These are phyloP conservation scores for Pristionchus arcanus DNA, from an alignment of 2,888 invertebrate genomes.

Conservation along the genomic window DNA sequence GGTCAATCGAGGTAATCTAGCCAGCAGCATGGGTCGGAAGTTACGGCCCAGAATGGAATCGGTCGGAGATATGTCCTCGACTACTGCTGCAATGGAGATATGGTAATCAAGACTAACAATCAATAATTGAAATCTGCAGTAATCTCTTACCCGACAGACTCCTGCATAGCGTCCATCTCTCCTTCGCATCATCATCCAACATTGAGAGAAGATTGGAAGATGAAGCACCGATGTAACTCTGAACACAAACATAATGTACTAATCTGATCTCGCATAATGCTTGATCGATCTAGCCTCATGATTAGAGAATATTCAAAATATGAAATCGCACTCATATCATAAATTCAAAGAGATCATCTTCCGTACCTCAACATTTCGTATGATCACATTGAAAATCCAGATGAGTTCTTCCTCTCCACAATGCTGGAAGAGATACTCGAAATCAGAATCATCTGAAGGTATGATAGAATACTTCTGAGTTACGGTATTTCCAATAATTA, in stretches of 20 bases:
- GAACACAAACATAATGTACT: neutral
- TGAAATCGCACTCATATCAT: neutral
- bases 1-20: slow-evolving; percentile 53
- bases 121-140: slow-evolving; percentile 18
- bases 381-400: slow-evolving; percentile 67
- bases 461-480: neutral
- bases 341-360: neutral
- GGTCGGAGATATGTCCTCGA: slow-evolving; percentile 49
- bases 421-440: slow-evolving; percentile 47
- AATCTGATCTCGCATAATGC: neutral
- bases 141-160: slow-evolving; percentile 27
- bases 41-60: slow-evolving; percentile 57
- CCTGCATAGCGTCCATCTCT: slow-evolving; percentile 51
- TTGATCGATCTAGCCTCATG: neutral
- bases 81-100: neutral
- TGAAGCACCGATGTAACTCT: slow-evolving; percentile 53
- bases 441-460: slow-evolving; percentile 48
- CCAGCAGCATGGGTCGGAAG: slow-evolving; percentile 60
- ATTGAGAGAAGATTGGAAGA: slow-evolving; percentile 43
- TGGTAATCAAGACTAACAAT: neutral
- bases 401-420: slow-evolving; percentile 65
- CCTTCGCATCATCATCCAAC: slow-evolving; percentile 42
- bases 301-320: neutral
- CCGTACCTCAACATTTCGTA: slow-evolving; percentile 63
- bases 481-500: neutral